Base-by-base conservation (phyloP, 2,797 vertebrate species). In the Acipenser ruthenus region DNA sequence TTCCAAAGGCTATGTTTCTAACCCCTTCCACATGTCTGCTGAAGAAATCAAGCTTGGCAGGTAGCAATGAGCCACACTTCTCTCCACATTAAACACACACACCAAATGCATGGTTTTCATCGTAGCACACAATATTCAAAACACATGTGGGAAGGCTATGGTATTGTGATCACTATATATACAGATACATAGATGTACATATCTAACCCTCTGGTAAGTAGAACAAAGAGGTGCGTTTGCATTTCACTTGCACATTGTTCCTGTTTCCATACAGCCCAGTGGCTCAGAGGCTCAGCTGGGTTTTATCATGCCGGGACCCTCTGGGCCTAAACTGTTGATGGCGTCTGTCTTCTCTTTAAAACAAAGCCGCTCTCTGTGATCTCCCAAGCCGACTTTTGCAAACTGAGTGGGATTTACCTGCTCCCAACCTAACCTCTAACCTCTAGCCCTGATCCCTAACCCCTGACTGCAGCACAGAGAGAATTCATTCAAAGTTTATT, bases 401-500 rank as follows among this genome's bases (percentile, higher is more conserved):
- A 52, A 50, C 64, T 51, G 49, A 37, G 49, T 10, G 49, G 23
- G 50, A 69, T 68, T 74, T 7, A 67, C 67, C 68, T 49, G 52
- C 53, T 37, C 67, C 15, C 50, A 1, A 15, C 11, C 65, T 58
- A 37, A 66, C 65, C 65, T 15, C 53, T 59, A 37, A 66, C 65
- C 65, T 13, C 12, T 49, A 37, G 0, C 51, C 53, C 50, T 67
- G 70, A 75, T 71, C 71, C 70, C 50, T 15, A 73, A 62, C 73
- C 72, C 71, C 50, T 18, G 3, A 37, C 11, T 23, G 67, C 50
- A 69, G 72, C 68, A 66, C 48, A 12, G 1, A 62, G 52, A 63
- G 61, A 69, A 70, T 64, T 69, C 48, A 60, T 71, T 18, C 18
- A 37, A 37, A 37, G 37, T 37, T 37, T 5, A 37, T 37, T 37